Base-by-base conservation (phyloP, 2,888 invertebrate species). In the Volucella inflata region DNA sequence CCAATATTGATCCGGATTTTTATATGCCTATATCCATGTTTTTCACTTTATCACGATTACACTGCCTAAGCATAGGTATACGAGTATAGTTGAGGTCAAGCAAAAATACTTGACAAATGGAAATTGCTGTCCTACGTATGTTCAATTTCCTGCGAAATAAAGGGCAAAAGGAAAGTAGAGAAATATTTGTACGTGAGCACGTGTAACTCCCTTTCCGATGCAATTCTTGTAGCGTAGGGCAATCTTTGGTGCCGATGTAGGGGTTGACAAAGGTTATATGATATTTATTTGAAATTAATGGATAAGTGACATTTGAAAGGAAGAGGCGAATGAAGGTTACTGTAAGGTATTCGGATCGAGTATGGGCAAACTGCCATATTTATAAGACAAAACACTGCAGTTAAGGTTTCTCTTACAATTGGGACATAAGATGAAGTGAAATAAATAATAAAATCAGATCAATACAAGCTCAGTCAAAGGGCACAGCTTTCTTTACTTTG, bases 91-190 rank as follows among this genome's bases (percentile, higher is more conserved):
- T 30, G 6, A 30, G 30, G 30, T 30, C 6, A 30, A 30, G 30
- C 30, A 30, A 30, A 30, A 30, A 30, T 30, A 30, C 30, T 30
- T 30, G 30, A 30, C 30, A 30, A 30, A 10, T 46, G 46, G 46
- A n/a, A 30, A 30, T 30, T 6, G 30, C n/a, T 30, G 30, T 30
- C 30, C 30, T 30, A 30, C 59, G 65, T 50, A 65, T 65, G 50
- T 65, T 65, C 57, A 65, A 75, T 75, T 67, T 76, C 67, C 50
- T 36, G 65, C 30, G 59, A 57, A 50, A 74, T 64, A 64, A 74
- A 64, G 64, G 71, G 40, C 38, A 30, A 30, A 30, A 42, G 57
- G 36, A 12, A 44, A 12, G 36, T 42, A 14, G 48, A 40, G 48
- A 21, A 51, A 38, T 21, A 30, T 6, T 30, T 2, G 30, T 30